Evolutionary conservation across 2,888 invertebrate species (phyloP), one percentile per base, ranked within the genome.

Genomic region (Phrixothrix hirtus): DNA sequence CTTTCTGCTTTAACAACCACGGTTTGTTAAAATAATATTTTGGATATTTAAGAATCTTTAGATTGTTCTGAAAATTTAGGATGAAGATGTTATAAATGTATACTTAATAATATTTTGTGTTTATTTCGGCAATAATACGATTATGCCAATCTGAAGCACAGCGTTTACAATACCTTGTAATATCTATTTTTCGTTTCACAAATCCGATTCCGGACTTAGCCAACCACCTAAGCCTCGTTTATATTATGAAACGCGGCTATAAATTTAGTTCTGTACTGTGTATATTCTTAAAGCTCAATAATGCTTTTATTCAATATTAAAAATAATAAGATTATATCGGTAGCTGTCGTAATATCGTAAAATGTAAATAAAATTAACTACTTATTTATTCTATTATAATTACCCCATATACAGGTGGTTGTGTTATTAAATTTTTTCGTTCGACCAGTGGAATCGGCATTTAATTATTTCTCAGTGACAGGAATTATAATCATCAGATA

Each of bases 171-270:
- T 55, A 37, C 34, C 21, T 27, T 21, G 44, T 54, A 44, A 54
- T 55, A 45, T 50, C 42, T 54, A 49, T 49, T 54, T 54, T 48
- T 55, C 42, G 42, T 55, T 42, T 26, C 31, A 43, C 47, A 53
- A 53, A 53, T 53, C 53, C 53, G 47, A 37, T 35, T 47, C 25
- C 17, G 26, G 42, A 30, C 37, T 35, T 38, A 34, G 27, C 38
- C 16, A 38, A 39, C n/a, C 34, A 39, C 34, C 15, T 25, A 43
- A 51, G 26, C 39, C 27, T 13, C 37, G 25, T 38, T 37, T 27
- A 35, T 41, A 29, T 39, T 39, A 27, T 45, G 10, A 21, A 38
- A 15, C 11, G 15, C 25, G 7, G 25, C 7, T 15, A 29, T 17
- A 12, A 31, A 42, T 12, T 27, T n/a, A n/a, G n/a, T n/a, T n/a